Conservation (phyloP, 2,888 invertebrate species). For the Andrena trimmerana region DNA sequence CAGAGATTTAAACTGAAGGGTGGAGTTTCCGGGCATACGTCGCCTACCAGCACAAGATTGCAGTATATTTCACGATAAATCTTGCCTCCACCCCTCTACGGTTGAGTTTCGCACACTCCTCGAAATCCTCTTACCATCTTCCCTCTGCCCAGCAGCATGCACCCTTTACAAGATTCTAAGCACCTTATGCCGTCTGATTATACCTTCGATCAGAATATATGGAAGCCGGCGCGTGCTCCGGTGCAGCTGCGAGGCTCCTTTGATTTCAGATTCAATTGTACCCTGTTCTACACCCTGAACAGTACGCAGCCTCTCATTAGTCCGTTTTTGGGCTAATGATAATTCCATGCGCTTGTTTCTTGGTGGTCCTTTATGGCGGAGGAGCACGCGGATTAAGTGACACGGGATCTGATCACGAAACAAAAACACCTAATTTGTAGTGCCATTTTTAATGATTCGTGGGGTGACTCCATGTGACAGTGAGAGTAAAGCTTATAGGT, state of each 20-base stretch:
- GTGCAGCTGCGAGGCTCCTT: conserved; percentile 29
- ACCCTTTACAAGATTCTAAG: conserved; percentile 60
- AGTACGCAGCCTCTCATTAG: conserved; percentile 28
- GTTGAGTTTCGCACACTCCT: conserved; percentile 56
- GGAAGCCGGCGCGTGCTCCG: neutral
- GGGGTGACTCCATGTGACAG: too few relatives aligned
- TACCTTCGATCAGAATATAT: conserved; percentile 55
- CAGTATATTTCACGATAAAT: conserved; percentile 65
- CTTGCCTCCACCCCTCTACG: conserved; percentile 17
- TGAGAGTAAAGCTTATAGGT: too few relatives aligned
- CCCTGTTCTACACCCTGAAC: neutral
- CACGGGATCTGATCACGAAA: neutral
- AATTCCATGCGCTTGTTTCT: conserved; percentile 20
- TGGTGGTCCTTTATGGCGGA: neutral
- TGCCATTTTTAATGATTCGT: too few relatives aligned
- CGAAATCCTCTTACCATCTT: conserved; percentile 68
- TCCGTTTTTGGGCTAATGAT: conserved; percentile 25
- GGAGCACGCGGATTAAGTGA: neutral
- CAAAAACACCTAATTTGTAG: neutral
- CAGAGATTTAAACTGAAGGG: conserved; percentile 64
- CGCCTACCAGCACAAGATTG: conserved; percentile 58
- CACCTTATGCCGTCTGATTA: conserved; percentile 65
- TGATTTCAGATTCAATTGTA: conserved; percentile 39
- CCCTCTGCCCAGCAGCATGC: conserved; percentile 28
- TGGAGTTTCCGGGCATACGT: conserved; percentile 54